Evolutionary conservation across 1,140 invertebrate species (phyloP).

Genomic region (Ganaspis sp.): DNA sequence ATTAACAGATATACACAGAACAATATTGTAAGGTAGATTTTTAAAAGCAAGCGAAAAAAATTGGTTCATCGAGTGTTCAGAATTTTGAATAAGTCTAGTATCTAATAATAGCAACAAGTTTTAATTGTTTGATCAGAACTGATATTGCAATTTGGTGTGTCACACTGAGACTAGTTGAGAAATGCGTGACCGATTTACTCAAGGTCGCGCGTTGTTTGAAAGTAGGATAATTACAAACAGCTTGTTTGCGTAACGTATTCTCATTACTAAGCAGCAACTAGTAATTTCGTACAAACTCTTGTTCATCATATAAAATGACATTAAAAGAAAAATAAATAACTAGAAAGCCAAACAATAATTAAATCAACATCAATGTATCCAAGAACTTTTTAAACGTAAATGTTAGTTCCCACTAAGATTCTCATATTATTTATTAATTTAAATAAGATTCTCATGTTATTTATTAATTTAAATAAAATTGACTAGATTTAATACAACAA

Average conservation of each 20-base stretch:
- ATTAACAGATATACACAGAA: too few relatives aligned
- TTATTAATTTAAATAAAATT: too few relatives aligned
- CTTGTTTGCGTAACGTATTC: conserved; percentile 16
- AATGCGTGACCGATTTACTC: conserved; percentile 10
- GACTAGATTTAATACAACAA: too few relatives aligned
- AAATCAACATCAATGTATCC: neutral
- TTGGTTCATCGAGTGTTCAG: too few relatives aligned
- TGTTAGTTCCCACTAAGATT: too few relatives aligned
- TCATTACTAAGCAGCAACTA: neutral
- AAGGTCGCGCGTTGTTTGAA: conserved; percentile 12
- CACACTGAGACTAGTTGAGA: neutral
- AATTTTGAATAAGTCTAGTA: too few relatives aligned
- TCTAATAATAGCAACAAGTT: neutral
- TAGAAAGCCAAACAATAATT: neutral
- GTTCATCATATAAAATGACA: neutral
- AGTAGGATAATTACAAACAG: conserved; percentile 14
- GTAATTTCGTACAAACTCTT: neutral
- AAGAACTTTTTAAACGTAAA: too few relatives aligned
- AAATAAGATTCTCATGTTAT: too few relatives aligned
- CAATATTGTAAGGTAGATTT: too few relatives aligned
- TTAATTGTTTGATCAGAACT: neutral
- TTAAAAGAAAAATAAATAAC: neutral
- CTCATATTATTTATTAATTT: too few relatives aligned
- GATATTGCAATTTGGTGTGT: neutral
- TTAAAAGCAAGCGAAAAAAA: too few relatives aligned